phyloP scores from a whole-genome alignment of 2,113 vertebrate species.

The Isurus oxyrinchus region DNA sequence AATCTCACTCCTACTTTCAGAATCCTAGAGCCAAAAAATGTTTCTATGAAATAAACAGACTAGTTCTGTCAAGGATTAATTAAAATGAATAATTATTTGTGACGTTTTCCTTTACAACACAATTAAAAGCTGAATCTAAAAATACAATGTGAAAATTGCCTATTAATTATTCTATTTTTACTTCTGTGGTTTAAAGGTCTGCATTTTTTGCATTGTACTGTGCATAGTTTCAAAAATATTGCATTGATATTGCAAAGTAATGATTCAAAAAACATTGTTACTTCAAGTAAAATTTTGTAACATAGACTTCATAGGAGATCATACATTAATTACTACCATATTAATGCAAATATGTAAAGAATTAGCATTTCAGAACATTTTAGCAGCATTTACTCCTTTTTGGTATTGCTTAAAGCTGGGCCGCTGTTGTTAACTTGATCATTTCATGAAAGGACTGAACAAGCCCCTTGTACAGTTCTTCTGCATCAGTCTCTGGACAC shows the following conservation, averaged over 20 bases:
- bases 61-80: not conserved
- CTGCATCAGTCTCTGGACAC: constrained; percentile 71
- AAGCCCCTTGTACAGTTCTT: constrained; percentile 61
- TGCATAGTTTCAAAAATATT: constrained; percentile 48
- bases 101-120: not conserved
- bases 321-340: constrained; percentile 36
- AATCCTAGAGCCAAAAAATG: not conserved
- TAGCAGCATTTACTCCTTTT: not conserved
- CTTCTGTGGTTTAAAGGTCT: constrained; percentile 36
- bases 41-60: not conserved
- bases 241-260: constrained; percentile 45
- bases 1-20: not conserved
- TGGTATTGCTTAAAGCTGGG: constrained; percentile 62
- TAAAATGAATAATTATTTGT: not conserved
- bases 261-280: constrained; percentile 19
- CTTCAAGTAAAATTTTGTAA: constrained; percentile 35
- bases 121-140: not conserved
- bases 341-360: constrained; percentile 27
- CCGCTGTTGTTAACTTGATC: constrained; percentile 61
- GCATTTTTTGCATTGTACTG: constrained; percentile 71
- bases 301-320: constrained; percentile 21
- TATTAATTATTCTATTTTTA: not conserved
- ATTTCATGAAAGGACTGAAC: constrained; percentile 70
- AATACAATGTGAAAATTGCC: not conserved
- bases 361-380: not conserved